Conservation (phyloP, 1,140 invertebrate genomes). For the Rhizoglyphus robini region DNA sequence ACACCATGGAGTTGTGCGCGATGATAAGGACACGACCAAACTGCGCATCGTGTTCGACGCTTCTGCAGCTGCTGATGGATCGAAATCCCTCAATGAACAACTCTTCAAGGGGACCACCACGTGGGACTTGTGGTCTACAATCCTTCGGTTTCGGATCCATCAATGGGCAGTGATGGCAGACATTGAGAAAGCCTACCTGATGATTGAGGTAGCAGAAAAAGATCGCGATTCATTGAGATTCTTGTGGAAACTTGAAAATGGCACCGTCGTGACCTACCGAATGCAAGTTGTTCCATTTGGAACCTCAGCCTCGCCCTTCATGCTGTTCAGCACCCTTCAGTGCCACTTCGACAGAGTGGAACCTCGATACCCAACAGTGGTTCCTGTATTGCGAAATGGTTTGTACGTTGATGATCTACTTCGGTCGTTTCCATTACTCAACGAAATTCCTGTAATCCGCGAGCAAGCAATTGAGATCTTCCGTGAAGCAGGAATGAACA, state of each 20-base stretch:
- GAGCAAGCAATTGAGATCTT: neutral
- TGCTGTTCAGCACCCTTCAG: constrained; percentile 2
- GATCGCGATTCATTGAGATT: constrained; percentile 8
- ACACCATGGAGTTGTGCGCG: constrained; percentile 11
- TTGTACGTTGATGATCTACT: neutral
- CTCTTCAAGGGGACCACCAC: constrained; percentile 16
- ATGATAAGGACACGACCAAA: constrained; percentile 19
- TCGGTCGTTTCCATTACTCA: neutral
- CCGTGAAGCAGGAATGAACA: neutral
- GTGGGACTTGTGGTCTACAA: constrained; percentile 13
- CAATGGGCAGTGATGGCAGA: constrained; percentile 17
- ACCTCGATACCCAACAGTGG: neutral
- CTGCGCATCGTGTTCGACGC: constrained; percentile 22
- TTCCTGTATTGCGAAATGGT: neutral
- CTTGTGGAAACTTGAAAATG: neutral
- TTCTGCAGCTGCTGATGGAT: neutral
- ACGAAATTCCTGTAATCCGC: neutral
- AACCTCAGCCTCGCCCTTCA: neutral
- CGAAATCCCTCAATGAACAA: constrained; percentile 20
- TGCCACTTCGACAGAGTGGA: constrained; percentile 15
- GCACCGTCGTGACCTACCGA: neutral
- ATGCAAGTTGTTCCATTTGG: constrained; percentile 8
- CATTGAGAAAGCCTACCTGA: constrained; percentile 24
- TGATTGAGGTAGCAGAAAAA: constrained; percentile 13
- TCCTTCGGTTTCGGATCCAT: constrained; percentile 22